Conservation (phyloP, 2,888 invertebrate species). For the Hoplodrina ambigua region DNA sequence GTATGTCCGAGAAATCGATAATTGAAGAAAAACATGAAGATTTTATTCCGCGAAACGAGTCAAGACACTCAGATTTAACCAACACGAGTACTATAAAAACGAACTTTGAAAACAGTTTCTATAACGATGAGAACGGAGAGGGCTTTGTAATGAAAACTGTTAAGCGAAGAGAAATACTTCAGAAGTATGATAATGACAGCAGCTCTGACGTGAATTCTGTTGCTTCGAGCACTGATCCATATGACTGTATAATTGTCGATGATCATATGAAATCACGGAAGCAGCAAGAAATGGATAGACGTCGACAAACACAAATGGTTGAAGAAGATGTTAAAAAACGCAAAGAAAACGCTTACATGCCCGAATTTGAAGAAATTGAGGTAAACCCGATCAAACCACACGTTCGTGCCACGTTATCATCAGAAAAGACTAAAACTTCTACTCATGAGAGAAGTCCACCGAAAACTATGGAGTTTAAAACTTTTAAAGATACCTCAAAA, state of each 20-base stretch:
- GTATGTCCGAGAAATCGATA: constrained; percentile 85
- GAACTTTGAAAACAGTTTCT: constrained; percentile 92
- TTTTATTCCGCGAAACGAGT: constrained; percentile 83
- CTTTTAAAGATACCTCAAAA: constrained; percentile 88
- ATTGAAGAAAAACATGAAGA: constrained; percentile 86
- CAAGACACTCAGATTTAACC: constrained; percentile 86
- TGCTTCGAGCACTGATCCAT: constrained; percentile 93
- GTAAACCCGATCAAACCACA: constrained; percentile 88
- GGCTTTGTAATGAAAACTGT: constrained; percentile 93
- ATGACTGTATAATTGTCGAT: constrained; percentile 96
- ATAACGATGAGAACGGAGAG: constrained; percentile 92
- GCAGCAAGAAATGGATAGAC: constrained; percentile 87
- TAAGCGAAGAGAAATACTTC: constrained; percentile 93
- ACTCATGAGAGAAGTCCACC: constrained; percentile 84
- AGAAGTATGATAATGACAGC: constrained; percentile 92
- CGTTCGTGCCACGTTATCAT: constrained; percentile 82
- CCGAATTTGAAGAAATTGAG: constrained; percentile 88
- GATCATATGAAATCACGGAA: constrained; percentile 92
- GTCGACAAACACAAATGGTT: constrained; percentile 81
- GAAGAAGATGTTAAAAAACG: constrained; percentile 84
- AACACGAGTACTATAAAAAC: constrained; percentile 89
- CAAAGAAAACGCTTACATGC: constrained; percentile 87
- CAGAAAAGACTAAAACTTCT: constrained; percentile 83
- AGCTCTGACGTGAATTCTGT: constrained; percentile 92
- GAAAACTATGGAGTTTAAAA: constrained; percentile 88